phyloP scores from a whole-genome alignment of 2,797 vertebrate genomes.

The Gambusia yucatana region DNA sequence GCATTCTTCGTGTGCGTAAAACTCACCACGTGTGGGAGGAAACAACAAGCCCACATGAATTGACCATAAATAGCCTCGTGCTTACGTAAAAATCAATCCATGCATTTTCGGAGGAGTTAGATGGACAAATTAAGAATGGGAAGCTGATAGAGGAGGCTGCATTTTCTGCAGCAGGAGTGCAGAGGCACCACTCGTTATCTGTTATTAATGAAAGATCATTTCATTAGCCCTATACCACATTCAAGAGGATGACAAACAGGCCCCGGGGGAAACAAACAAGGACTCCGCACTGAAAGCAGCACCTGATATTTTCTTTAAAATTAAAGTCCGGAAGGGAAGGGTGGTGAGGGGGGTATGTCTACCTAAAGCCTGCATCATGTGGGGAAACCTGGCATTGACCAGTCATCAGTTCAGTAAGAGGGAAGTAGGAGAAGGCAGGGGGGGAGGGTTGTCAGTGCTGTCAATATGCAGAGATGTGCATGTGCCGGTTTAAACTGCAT shows the following conservation, averaged over 20 bases:
- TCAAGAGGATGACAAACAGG: constrained; percentile 45
- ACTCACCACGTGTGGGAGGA: constrained; percentile 63
- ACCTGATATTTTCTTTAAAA: constrained; percentile 40
- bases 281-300: constrained; percentile 47
- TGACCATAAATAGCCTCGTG: constrained; percentile 64
- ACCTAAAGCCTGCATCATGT: constrained; percentile 59
- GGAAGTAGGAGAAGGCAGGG: constrained; percentile 1
- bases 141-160: constrained; percentile 10
- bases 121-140: constrained; percentile 10
- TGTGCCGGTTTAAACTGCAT: constrained; percentile 11
- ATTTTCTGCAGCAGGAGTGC: constrained; percentile 34
- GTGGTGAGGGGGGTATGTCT: constrained; percentile 33
- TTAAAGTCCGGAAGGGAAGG: constrained; percentile 29
- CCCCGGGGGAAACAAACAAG: constrained; percentile 34
- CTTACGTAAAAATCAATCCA: constrained; percentile 59
- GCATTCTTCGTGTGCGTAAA: constrained; percentile 67
- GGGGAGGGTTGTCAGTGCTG: constrained; percentile 40
- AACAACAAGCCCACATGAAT: constrained; percentile 65
- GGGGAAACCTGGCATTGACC: constrained; percentile 55
- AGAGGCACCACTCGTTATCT: constrained; percentile 45
- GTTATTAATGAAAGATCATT: constrained; percentile 65
- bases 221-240: constrained; percentile 57
- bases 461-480: constrained; percentile 37
- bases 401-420: constrained; percentile 45
- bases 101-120: constrained; percentile 15